phyloP scores from a whole-genome alignment of 2,113 vertebrate genomes.

The Megaptera novaeangliae region DNA sequence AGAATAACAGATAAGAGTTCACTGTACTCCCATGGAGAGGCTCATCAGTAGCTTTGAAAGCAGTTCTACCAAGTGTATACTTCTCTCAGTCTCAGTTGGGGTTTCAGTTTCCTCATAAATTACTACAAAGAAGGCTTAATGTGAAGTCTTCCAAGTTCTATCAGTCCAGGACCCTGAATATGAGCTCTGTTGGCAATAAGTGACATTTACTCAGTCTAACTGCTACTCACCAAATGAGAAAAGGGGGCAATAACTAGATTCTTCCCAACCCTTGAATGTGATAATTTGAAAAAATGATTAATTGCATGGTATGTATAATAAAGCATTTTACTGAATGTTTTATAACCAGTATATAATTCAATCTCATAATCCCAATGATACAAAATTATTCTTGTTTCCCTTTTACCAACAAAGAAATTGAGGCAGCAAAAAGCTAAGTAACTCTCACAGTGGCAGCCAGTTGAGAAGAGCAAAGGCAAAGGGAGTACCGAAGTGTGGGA shows the following conservation, averaged over 20 bases:
- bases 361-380: neutral
- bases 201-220: neutral
- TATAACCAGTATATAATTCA: neutral
- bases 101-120: neutral
- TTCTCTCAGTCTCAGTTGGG: neutral
- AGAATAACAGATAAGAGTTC: neutral
- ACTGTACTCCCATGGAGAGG: neutral
- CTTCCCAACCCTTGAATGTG: neutral
- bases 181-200: neutral
- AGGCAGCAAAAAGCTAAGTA: neutral
- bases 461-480: neutral
- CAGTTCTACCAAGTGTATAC: neutral
- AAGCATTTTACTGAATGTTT: neutral
- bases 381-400: constrained; percentile 8
- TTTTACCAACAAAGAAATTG: neutral
- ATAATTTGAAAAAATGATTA: neutral
- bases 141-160: neutral
- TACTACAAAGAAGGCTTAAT: neutral
- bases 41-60: neutral
- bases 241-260: neutral
- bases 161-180: neutral
- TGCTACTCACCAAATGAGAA: constrained; percentile 13
- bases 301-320: neutral
- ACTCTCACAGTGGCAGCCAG: neutral
- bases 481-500: neutral